Evolutionary conservation across 1,140 invertebrate genomes (phyloP), one percentile per base, ranked within the genome.

Genomic region (Thaumetopoea pityocampa): DNA sequence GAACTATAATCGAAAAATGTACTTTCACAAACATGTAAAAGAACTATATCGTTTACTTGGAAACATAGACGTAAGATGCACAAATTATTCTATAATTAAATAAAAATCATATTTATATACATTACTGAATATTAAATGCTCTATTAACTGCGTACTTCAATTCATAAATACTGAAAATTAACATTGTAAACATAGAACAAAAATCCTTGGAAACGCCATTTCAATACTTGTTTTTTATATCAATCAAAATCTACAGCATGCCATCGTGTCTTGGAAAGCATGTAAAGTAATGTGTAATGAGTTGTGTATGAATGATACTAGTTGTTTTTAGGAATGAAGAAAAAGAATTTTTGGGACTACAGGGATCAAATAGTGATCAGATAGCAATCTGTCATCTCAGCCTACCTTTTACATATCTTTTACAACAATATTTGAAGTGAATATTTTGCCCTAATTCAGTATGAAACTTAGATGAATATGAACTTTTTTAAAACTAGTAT

Each of bases 1-100:
- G 6, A 73, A 78, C 32, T 74, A 78, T 28, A 71, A 78, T 29
- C 66, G 79, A 3, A 67, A 58, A 38, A 83, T 83, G 79, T 71
- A 51, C 44, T 72, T 72, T 20, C 19, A 33, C 11, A 35, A 62
- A 2, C 51, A 64, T 26, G 49, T 78, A 0, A 74, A 65, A 44
- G 58, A 71, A 10, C 73, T 62, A 51, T 79, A 64, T 27, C 65
- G 61, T 51, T 33, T 68, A 11, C 52, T 80, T n/a, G 76, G 27
- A 10, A 47, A 79, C 48, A 81, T 83, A 8, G 74, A 83, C 33
- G 79, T 79, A 66, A 79, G 67, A 69, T 28, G 4, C n/a, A 6
- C 15, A 7, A 10, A 23, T 10, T 22, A n/a, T n/a, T 3, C 0
- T 29, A 5, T 29, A 23, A 30, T 23, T 9, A 22, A 8, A 1